phyloP scores from a whole-genome alignment of 2,797 vertebrate genomes.

The Leptatherina wallacei region DNA sequence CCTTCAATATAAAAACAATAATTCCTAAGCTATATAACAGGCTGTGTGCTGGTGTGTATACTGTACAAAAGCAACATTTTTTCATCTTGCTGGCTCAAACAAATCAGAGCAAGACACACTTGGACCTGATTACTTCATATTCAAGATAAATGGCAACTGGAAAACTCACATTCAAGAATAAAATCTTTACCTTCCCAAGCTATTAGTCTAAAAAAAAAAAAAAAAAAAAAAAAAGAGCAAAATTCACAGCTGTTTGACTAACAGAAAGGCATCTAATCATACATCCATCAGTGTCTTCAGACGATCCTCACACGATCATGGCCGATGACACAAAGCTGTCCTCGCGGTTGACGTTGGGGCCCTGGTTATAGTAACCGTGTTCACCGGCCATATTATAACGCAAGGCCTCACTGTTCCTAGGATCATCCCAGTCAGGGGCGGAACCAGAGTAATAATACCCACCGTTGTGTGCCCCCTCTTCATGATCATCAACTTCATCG shows the following conservation, averaged over 20 bases:
- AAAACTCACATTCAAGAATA: slow-evolving; percentile 23
- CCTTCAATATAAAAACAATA: slow-evolving; percentile 9
- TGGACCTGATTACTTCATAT: slow-evolving; percentile 15
- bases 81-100: slow-evolving; percentile 31
- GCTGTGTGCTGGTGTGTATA: slow-evolving; percentile 9
- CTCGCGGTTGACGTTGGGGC: slow-evolving; percentile 58
- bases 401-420: slow-evolving; percentile 50
- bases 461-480: neutral
- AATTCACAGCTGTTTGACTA: slow-evolving; percentile 3
- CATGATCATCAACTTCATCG: slow-evolving; percentile 51
- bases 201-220: neutral
- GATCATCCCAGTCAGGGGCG: slow-evolving; percentile 72
- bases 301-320: slow-evolving; percentile 76
- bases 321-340: slow-evolving; percentile 83
- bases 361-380: slow-evolving; percentile 33
- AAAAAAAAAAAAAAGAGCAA: neutral
- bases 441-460: slow-evolving; percentile 56
- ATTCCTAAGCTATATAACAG: neutral
- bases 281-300: neutral
- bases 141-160: slow-evolving; percentile 6
- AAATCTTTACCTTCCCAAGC: slow-evolving; percentile 48
- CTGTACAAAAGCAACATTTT: neutral
- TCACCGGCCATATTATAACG: slow-evolving; percentile 65
- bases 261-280: slow-evolving; percentile 31
- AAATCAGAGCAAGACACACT: slow-evolving; percentile 27